These are phyloP conservation scores for Tricholaema leucomelas DNA, from an alignment of 2,113 vertebrate species.

Conservation along the genomic window DNA sequence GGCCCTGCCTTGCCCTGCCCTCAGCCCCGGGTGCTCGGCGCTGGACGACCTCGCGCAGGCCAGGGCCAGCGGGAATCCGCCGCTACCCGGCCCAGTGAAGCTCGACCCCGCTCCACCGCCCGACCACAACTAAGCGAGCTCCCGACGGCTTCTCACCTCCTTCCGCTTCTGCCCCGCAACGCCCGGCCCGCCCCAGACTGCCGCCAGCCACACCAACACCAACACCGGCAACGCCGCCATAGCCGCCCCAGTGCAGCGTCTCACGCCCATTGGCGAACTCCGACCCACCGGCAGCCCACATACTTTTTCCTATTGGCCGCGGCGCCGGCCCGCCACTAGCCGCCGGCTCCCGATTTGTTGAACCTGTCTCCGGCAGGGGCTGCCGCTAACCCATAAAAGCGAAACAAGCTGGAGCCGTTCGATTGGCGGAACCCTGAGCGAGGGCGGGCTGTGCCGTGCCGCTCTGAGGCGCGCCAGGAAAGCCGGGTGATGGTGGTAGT, in stretches of 20 bases:
- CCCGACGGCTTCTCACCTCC: slow-evolving; percentile 69
- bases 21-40: not conserved
- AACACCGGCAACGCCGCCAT: slow-evolving; percentile 35
- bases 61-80: not conserved
- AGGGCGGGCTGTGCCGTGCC: fast-evolving
- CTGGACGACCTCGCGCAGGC: not conserved
- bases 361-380: fast-evolving
- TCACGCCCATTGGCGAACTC: not conserved
- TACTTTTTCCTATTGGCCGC: not conserved
- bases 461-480: too few species aligned
- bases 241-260: fast-evolving
- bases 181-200: slow-evolving; percentile 2
- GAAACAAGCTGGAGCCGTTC: not conserved
- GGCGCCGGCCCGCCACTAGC: fast-evolving
- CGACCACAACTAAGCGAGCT: not conserved
- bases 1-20: not conserved
- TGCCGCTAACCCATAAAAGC: not conserved
- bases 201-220: slow-evolving; percentile 8
- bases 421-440: not conserved
- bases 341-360: not conserved
- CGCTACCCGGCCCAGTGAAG: not conserved
- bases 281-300: fast-evolving
- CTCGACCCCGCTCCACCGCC: not conserved
- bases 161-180: slow-evolving; percentile 82
- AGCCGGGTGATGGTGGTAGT: fast-evolving